These are phyloP conservation scores for Drosophila pegasa DNA, from an alignment of 2,888 invertebrate species.

Conservation along the genomic window DNA sequence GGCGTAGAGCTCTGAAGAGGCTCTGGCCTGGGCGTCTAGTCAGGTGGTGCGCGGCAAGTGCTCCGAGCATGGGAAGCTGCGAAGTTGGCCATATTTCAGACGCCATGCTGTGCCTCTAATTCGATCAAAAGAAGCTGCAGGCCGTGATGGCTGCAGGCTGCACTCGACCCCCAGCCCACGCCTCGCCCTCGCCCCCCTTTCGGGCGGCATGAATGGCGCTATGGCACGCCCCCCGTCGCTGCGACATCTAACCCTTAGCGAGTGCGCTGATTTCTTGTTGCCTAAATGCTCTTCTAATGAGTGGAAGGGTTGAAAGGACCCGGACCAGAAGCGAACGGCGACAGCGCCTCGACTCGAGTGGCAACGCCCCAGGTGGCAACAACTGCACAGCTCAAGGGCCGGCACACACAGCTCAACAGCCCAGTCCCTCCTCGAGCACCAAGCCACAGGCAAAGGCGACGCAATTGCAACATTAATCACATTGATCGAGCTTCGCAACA, in stretches of 20 bases:
- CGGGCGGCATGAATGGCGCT: slow-evolving; percentile 60
- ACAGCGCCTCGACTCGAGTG: slow-evolving; percentile 41
- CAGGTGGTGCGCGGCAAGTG: slow-evolving; percentile 22
- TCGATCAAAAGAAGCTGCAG: slow-evolving; percentile 69
- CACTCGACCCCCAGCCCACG: slow-evolving; percentile 22
- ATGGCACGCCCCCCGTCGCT: slow-evolving; percentile 63
- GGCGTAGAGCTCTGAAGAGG: no score
- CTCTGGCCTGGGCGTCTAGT: background rate
- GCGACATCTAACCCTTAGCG: slow-evolving; percentile 47
- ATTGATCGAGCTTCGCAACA: background rate
- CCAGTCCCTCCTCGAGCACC: background rate
- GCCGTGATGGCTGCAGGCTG: slow-evolving; percentile 57
- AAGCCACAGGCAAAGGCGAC: slow-evolving; percentile 9
- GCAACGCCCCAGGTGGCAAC: slow-evolving; percentile 66
- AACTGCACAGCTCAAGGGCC: slow-evolving; percentile 53
- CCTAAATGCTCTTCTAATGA: slow-evolving; percentile 76
- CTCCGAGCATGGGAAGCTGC: slow-evolving; percentile 1
- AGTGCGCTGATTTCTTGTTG: slow-evolving; percentile 50
- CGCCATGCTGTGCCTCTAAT: slow-evolving; percentile 78
- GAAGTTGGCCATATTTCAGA: slow-evolving; percentile 79
- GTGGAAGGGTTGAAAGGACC: slow-evolving; percentile 54
- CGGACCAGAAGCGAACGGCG: background rate
- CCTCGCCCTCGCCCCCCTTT: slow-evolving; percentile 5
- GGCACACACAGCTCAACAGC: background rate
- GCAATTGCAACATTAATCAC: slow-evolving; percentile 5